Percentiles rank a stretch among this genome's conserved stretches.
Evolutionary conservation across 53 echinoderm and acorn worm genomes (phyloP).

Genomic region (Astropecten irregularis): DNA sequence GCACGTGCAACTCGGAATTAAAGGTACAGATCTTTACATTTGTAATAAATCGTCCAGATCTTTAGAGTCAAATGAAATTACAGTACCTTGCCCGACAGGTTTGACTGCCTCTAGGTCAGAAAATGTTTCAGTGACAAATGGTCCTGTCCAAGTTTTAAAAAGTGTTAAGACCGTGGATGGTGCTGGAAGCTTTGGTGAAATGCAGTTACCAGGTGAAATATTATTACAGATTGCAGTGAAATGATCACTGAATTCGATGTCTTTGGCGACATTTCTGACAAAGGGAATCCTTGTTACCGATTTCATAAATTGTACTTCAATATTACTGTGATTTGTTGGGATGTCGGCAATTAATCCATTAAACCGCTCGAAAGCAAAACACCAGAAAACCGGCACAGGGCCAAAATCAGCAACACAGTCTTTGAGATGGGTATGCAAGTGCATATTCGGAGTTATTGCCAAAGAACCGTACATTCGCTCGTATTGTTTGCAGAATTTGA

Average conservation of each 20-base stretch:
- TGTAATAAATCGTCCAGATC: not conserved
- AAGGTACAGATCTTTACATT: no score
- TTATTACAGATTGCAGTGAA: not conserved
- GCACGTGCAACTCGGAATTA: no score
- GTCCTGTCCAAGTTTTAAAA: not conserved
- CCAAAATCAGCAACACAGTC: constrained; percentile 40
- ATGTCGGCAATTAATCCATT: constrained; percentile 52
- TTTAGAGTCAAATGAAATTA: not conserved
- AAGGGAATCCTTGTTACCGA: constrained; percentile 1
- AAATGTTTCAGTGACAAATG: not conserved
- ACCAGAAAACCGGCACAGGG: constrained; percentile 46
- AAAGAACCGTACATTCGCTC: constrained; percentile 8
- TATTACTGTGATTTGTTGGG: constrained; percentile 36
- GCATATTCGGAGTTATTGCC: constrained; percentile 50
- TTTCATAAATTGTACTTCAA: constrained; percentile 44
- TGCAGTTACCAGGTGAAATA: not conserved
- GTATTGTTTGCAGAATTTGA: constrained; percentile 17
- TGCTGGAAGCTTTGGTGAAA: not conserved
- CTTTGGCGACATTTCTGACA: not conserved
- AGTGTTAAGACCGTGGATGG: not conserved
- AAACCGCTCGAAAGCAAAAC: constrained; percentile 52
- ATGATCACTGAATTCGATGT: not conserved
- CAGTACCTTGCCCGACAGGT: not conserved
- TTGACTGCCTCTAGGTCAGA: not conserved
- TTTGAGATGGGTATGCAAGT: constrained; percentile 42